A percentile compares a stretch with the other conserved stretches of the same genome.
phyloP scores from a whole-genome alignment of 2,888 invertebrate species.

The Mechanitis mazaeus region DNA sequence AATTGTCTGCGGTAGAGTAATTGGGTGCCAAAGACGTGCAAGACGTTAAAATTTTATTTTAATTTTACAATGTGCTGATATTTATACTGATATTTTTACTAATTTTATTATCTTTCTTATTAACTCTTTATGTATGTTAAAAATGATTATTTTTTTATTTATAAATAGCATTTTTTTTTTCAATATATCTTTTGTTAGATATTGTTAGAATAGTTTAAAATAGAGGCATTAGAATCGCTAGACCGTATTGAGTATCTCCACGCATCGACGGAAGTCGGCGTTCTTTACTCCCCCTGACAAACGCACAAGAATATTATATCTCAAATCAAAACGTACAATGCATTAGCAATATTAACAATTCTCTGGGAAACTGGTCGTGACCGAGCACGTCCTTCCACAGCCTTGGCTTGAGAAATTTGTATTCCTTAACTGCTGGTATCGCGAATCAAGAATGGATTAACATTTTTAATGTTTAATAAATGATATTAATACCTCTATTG shows the following conservation, averaged over 20 bases:
- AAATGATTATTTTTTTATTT: neutral
- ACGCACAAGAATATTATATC: conserved; percentile 38
- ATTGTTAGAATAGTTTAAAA: conserved; percentile 10
- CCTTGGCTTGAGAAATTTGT: conserved; percentile 51
- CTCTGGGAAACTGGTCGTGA: conserved; percentile 49
- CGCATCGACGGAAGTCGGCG: conserved; percentile 61
- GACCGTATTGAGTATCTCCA: conserved; percentile 38
- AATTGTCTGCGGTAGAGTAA: conserved; percentile 55
- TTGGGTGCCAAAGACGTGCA: conserved; percentile 30
- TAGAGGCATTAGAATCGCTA: conserved; percentile 22
- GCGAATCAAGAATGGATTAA: conserved; percentile 28
- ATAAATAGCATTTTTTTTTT: neutral
- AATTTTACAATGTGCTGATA: conserved; percentile 35
- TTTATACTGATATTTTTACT: conserved; percentile 14
- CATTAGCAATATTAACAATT: conserved; percentile 40
- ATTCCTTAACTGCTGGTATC: conserved; percentile 30
- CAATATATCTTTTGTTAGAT: neutral
- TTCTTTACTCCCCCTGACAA: conserved; percentile 41
- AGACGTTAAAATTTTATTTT: conserved; percentile 46
- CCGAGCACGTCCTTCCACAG: conserved; percentile 44
- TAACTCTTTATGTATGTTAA: neutral
- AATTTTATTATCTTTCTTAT: conserved; percentile 1
- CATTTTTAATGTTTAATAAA: conserved; percentile 33
- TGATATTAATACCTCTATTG: conserved; percentile 22
- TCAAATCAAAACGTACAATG: conserved; percentile 42